A percentile compares a stretch with the other conserved stretches of the same genome.
phyloP scores from a whole-genome alignment of 35 echinoderm and acorn worm genomes.

The Eucidaris tribuloides region DNA sequence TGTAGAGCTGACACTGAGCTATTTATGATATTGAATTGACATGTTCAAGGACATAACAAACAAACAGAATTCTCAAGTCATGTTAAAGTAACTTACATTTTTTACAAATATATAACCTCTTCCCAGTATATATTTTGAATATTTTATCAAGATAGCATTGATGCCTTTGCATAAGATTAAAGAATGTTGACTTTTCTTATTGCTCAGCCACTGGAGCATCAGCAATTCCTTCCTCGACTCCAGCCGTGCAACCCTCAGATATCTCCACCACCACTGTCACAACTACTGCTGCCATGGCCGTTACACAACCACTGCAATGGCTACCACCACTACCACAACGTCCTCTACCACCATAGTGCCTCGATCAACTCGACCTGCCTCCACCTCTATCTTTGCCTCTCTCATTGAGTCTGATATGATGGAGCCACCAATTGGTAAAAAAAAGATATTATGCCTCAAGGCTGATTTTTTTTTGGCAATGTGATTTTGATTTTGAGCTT shows the following conservation, averaged over 20 bases:
- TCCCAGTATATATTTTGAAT: no score
- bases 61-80: no score
- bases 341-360: background rate
- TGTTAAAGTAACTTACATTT: no score
- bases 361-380: background rate
- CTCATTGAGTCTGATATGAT: slow-evolving; percentile 16
- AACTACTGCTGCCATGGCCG: background rate
- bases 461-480: no score
- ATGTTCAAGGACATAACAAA: no score
- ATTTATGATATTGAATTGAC: no score
- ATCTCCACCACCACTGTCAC: background rate
- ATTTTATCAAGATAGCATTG: background rate
- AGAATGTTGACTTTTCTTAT: no score
- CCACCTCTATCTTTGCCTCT: slow-evolving; percentile 47
- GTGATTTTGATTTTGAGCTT: no score
- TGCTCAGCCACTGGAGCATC: background rate
- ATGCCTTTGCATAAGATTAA: background rate
- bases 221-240: background rate
- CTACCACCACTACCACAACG: slow-evolving; percentile 16
- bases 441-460: no score
- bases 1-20: no score
- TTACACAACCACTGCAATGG: background rate
- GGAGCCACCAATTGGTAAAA: slow-evolving; percentile 3
- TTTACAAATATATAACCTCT: no score
- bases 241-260: background rate